Percentiles rank a stretch among this genome's conserved stretches.
These are phyloP conservation scores for Sebastes melanostomus DNA, from an alignment of 2,797 vertebrate genomes.

Conservation along the genomic window DNA sequence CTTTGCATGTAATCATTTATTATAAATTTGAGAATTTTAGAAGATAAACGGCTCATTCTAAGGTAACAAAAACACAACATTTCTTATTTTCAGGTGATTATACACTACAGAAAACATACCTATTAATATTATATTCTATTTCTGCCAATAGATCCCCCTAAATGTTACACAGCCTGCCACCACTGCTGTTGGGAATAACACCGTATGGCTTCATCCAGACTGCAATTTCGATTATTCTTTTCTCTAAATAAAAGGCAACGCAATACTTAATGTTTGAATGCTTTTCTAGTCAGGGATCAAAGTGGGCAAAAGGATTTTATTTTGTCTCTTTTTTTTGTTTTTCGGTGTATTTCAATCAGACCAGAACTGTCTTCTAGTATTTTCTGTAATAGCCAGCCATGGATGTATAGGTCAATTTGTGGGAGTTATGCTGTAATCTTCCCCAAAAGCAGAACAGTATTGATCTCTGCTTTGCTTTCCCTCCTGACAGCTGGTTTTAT, in stretches of 20 bases:
- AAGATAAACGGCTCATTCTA: no score
- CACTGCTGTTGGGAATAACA: neutral
- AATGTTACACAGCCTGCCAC: neutral
- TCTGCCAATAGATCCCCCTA: no score
- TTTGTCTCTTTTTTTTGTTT: neutral
- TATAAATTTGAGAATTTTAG: neutral
- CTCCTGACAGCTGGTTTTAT: constrained; percentile 59
- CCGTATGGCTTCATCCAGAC: neutral
- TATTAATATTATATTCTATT: no score
- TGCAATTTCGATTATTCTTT: constrained; percentile 18
- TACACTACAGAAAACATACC: no score
- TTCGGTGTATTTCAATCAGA: constrained; percentile 37
- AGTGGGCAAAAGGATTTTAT: constrained; percentile 12
- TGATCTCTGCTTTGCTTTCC: constrained; percentile 57
- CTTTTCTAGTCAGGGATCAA: constrained; percentile 2
- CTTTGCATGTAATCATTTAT: neutral
- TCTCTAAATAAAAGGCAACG: constrained; percentile 21
- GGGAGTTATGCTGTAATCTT: constrained; percentile 75
- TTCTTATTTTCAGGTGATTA: no score
- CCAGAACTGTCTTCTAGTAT: constrained; percentile 15
- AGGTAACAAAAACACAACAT: no score
- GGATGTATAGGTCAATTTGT: constrained; percentile 61
- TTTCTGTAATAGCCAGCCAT: constrained; percentile 58
- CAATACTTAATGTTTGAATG: neutral
- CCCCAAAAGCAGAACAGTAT: constrained; percentile 62